Evolutionary conservation across 2,113 vertebrate genomes (phyloP).

Genomic region (Synchiropus splendidus): DNA sequence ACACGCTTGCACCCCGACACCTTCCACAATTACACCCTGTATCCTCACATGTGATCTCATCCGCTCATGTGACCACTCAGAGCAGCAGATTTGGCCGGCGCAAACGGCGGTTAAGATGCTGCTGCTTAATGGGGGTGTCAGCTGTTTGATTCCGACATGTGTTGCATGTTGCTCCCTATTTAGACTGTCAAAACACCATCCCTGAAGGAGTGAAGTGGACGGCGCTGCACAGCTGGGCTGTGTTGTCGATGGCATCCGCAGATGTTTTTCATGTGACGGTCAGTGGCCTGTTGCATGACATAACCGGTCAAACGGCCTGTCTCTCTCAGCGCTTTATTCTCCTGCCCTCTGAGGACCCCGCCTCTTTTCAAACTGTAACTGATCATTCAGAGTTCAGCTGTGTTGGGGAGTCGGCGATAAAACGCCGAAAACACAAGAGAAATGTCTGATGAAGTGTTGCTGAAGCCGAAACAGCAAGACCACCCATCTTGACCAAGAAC

Average conservation of each 20-base stretch:
- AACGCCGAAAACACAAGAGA: too few relatives aligned
- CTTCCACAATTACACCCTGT: slow-evolving; percentile 18
- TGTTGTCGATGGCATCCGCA: slow-evolving; percentile 48
- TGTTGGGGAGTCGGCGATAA: too few relatives aligned
- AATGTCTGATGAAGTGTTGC: too few relatives aligned
- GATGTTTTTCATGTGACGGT: slow-evolving; percentile 44
- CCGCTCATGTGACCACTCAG: background rate
- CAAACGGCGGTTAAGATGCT: background rate
- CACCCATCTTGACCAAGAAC: slow-evolving; percentile 8
- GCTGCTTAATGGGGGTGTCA: background rate
- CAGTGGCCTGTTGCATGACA: slow-evolving; percentile 28
- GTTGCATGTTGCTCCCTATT: background rate
- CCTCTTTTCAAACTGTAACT: background rate
- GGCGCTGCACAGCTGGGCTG: slow-evolving; percentile 23
- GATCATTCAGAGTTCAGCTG: background rate
- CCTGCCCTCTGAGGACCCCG: background rate
- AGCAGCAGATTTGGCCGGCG: background rate
- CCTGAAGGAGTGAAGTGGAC: slow-evolving; percentile 7
- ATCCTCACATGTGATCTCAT: slow-evolving; percentile 10
- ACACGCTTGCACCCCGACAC: slow-evolving; percentile 14
- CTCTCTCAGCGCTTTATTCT: slow-evolving; percentile 33
- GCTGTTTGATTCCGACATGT: slow-evolving; percentile 2
- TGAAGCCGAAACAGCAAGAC: slow-evolving; percentile 2
- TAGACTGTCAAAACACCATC: background rate
- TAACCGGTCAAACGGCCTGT: slow-evolving; percentile 23